Conservation (phyloP, 2,797 vertebrate species). For the Oreonectes daqikongensis region DNA sequence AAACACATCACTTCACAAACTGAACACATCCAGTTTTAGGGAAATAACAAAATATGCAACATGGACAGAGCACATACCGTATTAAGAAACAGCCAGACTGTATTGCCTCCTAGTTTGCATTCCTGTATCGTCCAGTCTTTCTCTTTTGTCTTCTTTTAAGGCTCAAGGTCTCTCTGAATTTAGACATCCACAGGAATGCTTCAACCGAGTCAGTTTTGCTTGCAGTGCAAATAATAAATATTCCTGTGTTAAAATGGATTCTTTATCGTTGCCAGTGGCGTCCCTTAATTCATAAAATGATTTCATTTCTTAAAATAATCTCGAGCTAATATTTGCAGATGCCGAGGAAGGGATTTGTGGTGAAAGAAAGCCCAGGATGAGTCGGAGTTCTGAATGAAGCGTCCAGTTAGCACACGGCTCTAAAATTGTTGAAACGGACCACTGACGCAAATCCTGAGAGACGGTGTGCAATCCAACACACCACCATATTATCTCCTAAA, state of each 20-base stretch:
- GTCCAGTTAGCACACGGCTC: slow-evolving; percentile 28
- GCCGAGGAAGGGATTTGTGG: slow-evolving; percentile 42
- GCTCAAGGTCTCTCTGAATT: slow-evolving; percentile 27
- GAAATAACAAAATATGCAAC: not conserved
- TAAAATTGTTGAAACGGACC: slow-evolving; percentile 12
- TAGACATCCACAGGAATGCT: slow-evolving; percentile 47
- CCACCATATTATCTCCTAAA: slow-evolving; percentile 8
- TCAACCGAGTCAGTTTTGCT: slow-evolving; percentile 28
- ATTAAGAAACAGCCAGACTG: too few relatives aligned
- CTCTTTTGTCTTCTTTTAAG: not conserved
- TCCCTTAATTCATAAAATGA: slow-evolving; percentile 20
- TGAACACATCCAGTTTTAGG: not conserved
- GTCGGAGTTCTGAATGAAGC: slow-evolving; percentile 59
- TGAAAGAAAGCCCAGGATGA: slow-evolving; percentile 22
- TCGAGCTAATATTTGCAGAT: slow-evolving; percentile 46
- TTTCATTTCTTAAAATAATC: slow-evolving; percentile 40
- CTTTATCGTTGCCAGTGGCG: slow-evolving; percentile 31
- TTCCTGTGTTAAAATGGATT: slow-evolving; percentile 30
- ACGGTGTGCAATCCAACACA: slow-evolving; percentile 11
- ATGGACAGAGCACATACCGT: too few relatives aligned
- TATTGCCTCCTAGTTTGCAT: too few relatives aligned
- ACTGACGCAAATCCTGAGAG: slow-evolving; percentile 31
- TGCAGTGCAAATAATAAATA: slow-evolving; percentile 49
- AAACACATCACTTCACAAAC: too few relatives aligned
- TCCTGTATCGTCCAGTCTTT: not conserved